Percentiles rank a stretch among this genome's conserved stretches.
phyloP scores from a whole-genome alignment of 2,888 invertebrate species.

The Theretra japonica region DNA sequence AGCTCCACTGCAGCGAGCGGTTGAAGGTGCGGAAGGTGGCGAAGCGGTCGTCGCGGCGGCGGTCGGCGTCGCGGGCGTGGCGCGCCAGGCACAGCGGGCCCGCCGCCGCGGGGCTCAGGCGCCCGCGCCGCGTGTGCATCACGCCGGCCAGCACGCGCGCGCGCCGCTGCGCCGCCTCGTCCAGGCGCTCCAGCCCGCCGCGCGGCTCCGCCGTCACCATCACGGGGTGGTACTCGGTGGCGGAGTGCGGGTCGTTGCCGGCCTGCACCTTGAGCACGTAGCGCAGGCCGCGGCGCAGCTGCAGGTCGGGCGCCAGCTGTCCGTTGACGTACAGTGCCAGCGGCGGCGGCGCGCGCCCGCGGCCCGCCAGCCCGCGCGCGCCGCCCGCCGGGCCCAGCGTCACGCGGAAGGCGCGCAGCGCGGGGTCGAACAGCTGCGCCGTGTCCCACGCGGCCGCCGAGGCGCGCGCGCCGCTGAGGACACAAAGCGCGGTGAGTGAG shows the following conservation, averaged over 20 bases:
- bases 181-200: conserved; percentile 94
- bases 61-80: conserved; percentile 87
- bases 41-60: conserved; percentile 91
- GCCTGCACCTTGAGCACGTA: conserved; percentile 93
- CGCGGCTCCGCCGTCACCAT: conserved; percentile 93
- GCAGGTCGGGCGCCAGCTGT: conserved; percentile 93
- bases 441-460: conserved; percentile 83
- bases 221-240: conserved; percentile 94
- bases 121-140: conserved; percentile 91
- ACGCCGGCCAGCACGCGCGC: conserved; percentile 92
- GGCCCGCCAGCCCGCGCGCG: conserved; percentile 87
- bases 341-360: conserved; percentile 85
- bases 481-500: neutral
- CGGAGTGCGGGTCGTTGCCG: conserved; percentile 95
- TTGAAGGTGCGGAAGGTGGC: conserved; percentile 93
- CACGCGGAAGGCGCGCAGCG: conserved; percentile 91
- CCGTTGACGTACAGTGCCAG: conserved; percentile 98
- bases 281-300: conserved; percentile 92
- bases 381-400: conserved; percentile 94
- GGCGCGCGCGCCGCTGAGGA: conserved; percentile 42
- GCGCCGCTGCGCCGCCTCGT: conserved; percentile 66
- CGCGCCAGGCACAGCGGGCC: conserved; percentile 92
- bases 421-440: conserved; percentile 87
- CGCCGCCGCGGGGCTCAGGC: conserved; percentile 88
- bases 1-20: conserved; percentile 88